phyloP scores from a whole-genome alignment of 1,140 invertebrate species.

The Zelostemma sp. region DNA sequence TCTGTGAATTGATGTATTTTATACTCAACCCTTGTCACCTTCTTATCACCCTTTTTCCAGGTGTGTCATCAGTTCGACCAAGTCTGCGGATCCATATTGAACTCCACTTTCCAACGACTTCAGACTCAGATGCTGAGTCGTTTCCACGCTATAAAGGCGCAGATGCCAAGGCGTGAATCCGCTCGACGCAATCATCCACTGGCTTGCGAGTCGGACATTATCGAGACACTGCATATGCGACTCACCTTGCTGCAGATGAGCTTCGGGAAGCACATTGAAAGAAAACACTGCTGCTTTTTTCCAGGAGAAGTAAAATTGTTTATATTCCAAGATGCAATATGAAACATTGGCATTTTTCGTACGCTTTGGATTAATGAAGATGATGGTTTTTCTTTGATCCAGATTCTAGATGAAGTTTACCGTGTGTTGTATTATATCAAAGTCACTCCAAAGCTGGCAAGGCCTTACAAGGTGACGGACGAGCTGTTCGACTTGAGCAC shows the following conservation, averaged over 20 bases:
- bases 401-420: constrained; percentile 82
- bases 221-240: constrained; percentile 90
- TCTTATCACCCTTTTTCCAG: constrained; percentile 68
- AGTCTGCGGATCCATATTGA: constrained; percentile 82
- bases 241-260: constrained; percentile 89
- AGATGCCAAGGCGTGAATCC: constrained; percentile 89
- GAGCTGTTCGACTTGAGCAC: constrained; percentile 92
- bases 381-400: no score
- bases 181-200: constrained; percentile 86
- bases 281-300: constrained; percentile 91
- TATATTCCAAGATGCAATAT: no score
- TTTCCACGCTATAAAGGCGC: constrained; percentile 88
- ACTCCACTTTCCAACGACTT: constrained; percentile 84
- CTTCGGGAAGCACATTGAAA: constrained; percentile 91
- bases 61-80: constrained; percentile 83
- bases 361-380: no score
- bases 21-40: background rate
- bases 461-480: constrained; percentile 90
- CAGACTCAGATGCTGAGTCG: constrained; percentile 84
- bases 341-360: constrained; percentile 8
- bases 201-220: constrained; percentile 89
- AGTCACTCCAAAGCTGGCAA: constrained; percentile 82
- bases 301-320: constrained; percentile 81
- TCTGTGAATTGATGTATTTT: constrained; percentile 1
- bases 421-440: constrained; percentile 86